Percentiles rank a stretch among this genome's conserved stretches.
Conservation (phyloP, 1,140 invertebrate species). For the Drosophila mojavensis region DNA sequence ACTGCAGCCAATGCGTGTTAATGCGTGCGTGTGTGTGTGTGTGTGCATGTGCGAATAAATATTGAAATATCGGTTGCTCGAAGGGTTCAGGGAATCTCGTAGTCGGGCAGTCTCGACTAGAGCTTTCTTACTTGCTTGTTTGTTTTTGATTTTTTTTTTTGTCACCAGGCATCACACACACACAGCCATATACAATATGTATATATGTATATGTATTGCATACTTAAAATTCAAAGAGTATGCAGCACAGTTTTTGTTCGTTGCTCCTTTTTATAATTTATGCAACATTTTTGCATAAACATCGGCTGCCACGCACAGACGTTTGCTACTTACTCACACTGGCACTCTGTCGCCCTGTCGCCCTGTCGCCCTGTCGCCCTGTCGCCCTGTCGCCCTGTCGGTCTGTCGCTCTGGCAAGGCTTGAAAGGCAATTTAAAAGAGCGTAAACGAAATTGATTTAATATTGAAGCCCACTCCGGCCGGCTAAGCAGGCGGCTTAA, state of each 20-base stretch:
- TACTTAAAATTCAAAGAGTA: slow-evolving; percentile 55
- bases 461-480: slow-evolving; percentile 2
- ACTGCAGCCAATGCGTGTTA: too few species aligned
- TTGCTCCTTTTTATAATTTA: slow-evolving; percentile 44
- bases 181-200: not conserved
- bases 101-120: too few species aligned
- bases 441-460: slow-evolving; percentile 45
- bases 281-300: slow-evolving; percentile 50
- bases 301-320: slow-evolving; percentile 6
- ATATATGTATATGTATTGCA: not conserved
- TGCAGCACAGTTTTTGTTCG: slow-evolving; percentile 2
- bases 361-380: too few species aligned
- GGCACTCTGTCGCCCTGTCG: not conserved
- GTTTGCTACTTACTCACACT: too few species aligned
- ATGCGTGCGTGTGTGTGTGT: too few species aligned
- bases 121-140: too few species aligned
- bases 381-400: not conserved
- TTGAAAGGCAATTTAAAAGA: slow-evolving; percentile 44
- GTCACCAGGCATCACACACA: slow-evolving; percentile 16
- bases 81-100: too few species aligned
- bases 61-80: too few species aligned
- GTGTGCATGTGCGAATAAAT: too few species aligned
- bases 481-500: slow-evolving; percentile 51
- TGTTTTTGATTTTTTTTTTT: slow-evolving; percentile 19
- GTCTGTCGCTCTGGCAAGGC: not conserved